Evolutionary conservation across 2,797 vertebrate species (phyloP).

Genomic region (Hyperoplus lanceolatus): DNA sequence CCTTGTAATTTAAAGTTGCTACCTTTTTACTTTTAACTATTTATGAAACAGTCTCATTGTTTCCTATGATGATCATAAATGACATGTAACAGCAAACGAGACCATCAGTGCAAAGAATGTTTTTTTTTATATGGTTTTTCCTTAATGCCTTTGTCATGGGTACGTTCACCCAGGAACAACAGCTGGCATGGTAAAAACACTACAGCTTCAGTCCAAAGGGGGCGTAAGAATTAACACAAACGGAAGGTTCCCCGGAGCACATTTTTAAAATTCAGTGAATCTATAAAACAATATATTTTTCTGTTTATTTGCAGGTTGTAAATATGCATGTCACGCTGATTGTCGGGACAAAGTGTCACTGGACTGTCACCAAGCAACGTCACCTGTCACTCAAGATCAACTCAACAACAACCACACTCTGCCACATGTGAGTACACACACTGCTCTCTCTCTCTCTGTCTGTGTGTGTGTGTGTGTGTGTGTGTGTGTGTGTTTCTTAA

Average conservation of each 20-base stretch:
- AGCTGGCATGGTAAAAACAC: too few species aligned
- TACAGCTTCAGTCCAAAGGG: too few species aligned
- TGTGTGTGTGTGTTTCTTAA: not conserved
- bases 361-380: constrained; percentile 72
- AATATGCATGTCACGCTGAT: constrained; percentile 74
- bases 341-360: constrained; percentile 73
- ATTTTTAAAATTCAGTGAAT: not conserved
- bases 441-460: accelerated
- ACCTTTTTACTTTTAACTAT: too few species aligned
- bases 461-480: constrained; percentile 2
- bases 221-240: too few species aligned
- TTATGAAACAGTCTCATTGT: too few species aligned
- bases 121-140: too few species aligned
- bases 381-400: constrained; percentile 60
- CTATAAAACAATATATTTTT: not conserved
- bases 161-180: too few species aligned
- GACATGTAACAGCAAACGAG: too few species aligned
- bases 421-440: constrained; percentile 68
- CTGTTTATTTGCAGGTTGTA: constrained; percentile 71
- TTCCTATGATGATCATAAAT: too few species aligned
- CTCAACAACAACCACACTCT: constrained; percentile 74
- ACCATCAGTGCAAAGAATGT: too few species aligned
- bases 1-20: not conserved
- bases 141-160: too few species aligned
- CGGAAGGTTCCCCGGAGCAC: too few species aligned